Conservation (phyloP, 2,888 invertebrate genomes). For the Sesamia inferens region DNA sequence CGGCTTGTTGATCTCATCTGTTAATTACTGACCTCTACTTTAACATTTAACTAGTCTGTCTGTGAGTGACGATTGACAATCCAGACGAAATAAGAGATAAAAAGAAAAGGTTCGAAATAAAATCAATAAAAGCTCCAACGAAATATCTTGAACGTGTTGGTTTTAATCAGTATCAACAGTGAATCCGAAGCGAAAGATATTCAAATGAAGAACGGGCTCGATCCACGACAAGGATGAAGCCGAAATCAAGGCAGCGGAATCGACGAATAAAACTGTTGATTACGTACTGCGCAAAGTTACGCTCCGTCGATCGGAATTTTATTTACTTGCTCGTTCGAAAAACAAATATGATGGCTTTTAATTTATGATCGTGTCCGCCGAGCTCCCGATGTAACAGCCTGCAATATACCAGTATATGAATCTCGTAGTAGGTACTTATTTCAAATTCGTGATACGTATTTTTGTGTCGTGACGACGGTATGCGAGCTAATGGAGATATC, state of each 20-base stretch:
- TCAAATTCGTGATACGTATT: slow-evolving; percentile 77
- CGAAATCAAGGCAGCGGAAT: slow-evolving; percentile 84
- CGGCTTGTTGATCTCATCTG: slow-evolving; percentile 87
- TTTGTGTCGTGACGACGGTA: slow-evolving; percentile 82
- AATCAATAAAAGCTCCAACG: slow-evolving; percentile 54
- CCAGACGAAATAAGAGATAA: slow-evolving; percentile 51
- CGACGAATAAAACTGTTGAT: slow-evolving; percentile 87
- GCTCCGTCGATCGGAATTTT: slow-evolving; percentile 86
- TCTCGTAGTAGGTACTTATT: slow-evolving; percentile 54
- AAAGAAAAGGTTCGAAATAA: slow-evolving; percentile 49
- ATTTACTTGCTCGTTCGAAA: slow-evolving; percentile 85
- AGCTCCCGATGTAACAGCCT: slow-evolving; percentile 72
- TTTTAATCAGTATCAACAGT: slow-evolving; percentile 81
- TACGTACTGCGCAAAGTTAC: slow-evolving; percentile 83
- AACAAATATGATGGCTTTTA: slow-evolving; percentile 88
- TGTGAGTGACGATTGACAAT: slow-evolving; percentile 67
- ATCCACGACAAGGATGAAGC: slow-evolving; percentile 75
- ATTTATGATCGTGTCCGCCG: slow-evolving; percentile 83
- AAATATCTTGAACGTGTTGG: slow-evolving; percentile 70
- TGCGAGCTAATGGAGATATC: slow-evolving; percentile 85
- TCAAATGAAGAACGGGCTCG: slow-evolving; percentile 79
- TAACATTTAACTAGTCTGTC: slow-evolving; percentile 77
- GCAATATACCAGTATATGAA: slow-evolving; percentile 64
- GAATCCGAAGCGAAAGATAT: slow-evolving; percentile 78
- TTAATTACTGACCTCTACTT: slow-evolving; percentile 87